Conservation (phyloP, 1,140 invertebrate genomes). For the Apis florea region DNA sequence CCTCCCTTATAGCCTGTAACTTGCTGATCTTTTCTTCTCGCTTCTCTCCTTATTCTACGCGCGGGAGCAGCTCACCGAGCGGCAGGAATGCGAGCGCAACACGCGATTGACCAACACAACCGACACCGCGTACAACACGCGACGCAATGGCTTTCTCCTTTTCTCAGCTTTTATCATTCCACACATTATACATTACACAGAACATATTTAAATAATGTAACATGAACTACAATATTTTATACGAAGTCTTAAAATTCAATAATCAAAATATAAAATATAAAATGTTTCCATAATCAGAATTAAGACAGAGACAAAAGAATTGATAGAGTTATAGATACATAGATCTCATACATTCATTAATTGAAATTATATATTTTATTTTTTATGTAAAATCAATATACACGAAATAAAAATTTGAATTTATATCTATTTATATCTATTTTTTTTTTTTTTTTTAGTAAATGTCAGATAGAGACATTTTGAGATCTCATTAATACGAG, state of each 20-base stretch:
- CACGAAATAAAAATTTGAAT: not conserved
- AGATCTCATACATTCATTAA: no score
- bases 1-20: constrained; percentile 30
- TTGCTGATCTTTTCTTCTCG: constrained; percentile 45
- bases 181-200: not conserved
- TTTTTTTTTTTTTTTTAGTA: no score
- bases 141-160: constrained; percentile 32
- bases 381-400: not conserved
- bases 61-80: constrained; percentile 62
- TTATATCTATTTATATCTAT: not conserved
- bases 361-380: no score
- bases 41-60: constrained; percentile 58
- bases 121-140: constrained; percentile 49
- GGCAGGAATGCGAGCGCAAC: constrained; percentile 76
- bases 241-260: not conserved
- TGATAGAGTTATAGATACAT: not conserved
- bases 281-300: not conserved
- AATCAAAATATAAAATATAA: not conserved
- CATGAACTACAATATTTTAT: not conserved
- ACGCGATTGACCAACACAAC: constrained; percentile 74
- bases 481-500: no score
- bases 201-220: constrained; percentile 15
- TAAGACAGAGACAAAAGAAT: not conserved
- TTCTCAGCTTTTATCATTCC: constrained; percentile 48
- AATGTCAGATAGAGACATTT: no score